Base-by-base conservation (phyloP, 64 coral and sea anemone genomes). In the Orbicella faveolata region DNA sequence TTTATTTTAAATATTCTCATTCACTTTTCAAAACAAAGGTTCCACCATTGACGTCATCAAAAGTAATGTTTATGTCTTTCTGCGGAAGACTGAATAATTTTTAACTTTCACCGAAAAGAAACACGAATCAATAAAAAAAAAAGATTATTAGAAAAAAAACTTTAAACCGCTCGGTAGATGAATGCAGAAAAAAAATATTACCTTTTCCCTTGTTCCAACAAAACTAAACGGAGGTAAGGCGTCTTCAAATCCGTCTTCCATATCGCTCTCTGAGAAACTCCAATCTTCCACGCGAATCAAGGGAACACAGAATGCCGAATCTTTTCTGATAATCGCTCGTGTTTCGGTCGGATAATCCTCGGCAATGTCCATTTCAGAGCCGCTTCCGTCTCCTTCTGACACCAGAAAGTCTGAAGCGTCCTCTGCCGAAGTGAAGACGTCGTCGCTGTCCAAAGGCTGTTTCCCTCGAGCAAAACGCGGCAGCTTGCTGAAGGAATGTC, bases 251-350 rank as follows among this genome's bases (percentile, higher is more conserved):
- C 77, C 82, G 14, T 84, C 80, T 65, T 91, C 89, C 13, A 85
- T 85, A 48, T 85, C 82, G 25, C 82, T 85, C 26, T 85, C 82
- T 23, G 82, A 85, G n/a, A 37, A 70, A 75, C 89, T 91, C 89
- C 89, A 91, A 48, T 91, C 89, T 66, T 91, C 89, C 23, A 91
- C 73, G 18, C 80, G 74, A 85, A 91, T 91, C 61, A 82, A 77
- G 9, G 89, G 89, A 74, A 91, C 73, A 23, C 67, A 84, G 67
- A 91, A 91, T 2, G 54, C 33, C 30, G 89, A 91, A 77, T 91
- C 70, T 52, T 75, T 83, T 75, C 80, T 73, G 37, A 10, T 39
- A 52, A 30, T 72, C 23, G 19, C 61, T 85, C 82, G 82, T 17
- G 82, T 52, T 26, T 85, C 82, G 37, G 39, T 85, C 82, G 63